Evolutionary conservation across 2,888 invertebrate species (phyloP).

Genomic region (Netelia fuscicornis): DNA sequence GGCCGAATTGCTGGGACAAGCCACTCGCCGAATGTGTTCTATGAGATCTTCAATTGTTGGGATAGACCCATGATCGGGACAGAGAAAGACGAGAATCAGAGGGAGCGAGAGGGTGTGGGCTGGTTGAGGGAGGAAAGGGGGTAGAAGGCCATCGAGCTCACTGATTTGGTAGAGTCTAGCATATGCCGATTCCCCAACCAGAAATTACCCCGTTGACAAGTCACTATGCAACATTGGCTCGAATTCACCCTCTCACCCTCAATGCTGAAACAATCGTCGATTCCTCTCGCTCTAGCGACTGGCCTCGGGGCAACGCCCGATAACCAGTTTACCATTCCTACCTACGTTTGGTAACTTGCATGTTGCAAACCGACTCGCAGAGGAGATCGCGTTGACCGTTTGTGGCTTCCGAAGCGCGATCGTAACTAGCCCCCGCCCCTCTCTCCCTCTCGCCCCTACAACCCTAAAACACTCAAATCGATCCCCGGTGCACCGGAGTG

Average conservation of each 20-base stretch:
- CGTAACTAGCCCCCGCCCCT: not conserved
- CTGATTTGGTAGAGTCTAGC: constrained; percentile 34
- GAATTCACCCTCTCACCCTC: constrained; percentile 32
- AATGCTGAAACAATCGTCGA: constrained; percentile 30
- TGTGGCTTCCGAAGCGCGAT: constrained; percentile 36
- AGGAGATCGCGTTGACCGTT: constrained; percentile 28
- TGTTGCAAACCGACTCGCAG: constrained; percentile 17
- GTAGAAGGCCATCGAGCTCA: constrained; percentile 21
- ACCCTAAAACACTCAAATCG: not conserved
- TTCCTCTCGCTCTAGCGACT: constrained; percentile 57
- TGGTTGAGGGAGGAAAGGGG: not conserved
- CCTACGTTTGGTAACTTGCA: constrained; percentile 15
- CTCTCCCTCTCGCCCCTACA: not conserved
- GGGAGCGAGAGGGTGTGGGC: not conserved
- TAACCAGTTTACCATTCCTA: constrained; percentile 6
- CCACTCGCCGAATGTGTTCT: constrained; percentile 14
- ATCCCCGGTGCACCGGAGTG: not conserved
- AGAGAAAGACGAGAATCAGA: constrained; percentile 17
- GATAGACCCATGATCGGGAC: constrained; percentile 34
- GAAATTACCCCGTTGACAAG: constrained; percentile 57
- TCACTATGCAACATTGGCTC: constrained; percentile 36
- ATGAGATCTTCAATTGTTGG: constrained; percentile 55
- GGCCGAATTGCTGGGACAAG: constrained; percentile 25
- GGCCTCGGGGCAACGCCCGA: constrained; percentile 38
- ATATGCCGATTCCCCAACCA: constrained; percentile 36